Conservation (phyloP, 2,888 invertebrate genomes). For the Sarcophaga carnaria region DNA sequence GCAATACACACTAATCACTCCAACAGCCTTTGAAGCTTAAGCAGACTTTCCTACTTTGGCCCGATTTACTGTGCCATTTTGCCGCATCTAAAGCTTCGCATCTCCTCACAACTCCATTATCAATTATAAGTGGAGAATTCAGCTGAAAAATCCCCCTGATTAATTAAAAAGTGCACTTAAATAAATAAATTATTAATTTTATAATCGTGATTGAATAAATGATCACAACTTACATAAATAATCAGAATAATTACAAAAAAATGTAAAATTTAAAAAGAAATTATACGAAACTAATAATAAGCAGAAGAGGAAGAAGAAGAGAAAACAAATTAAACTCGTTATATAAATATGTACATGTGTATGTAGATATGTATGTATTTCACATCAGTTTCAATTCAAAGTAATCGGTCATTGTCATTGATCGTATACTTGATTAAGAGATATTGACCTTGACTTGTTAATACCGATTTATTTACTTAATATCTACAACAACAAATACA, state of each 20-base stretch:
- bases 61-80: too few species aligned
- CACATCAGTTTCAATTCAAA: slow-evolving; percentile 55
- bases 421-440: slow-evolving; percentile 64
- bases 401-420: slow-evolving; percentile 70
- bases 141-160: too few species aligned
- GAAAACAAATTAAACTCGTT: slow-evolving; percentile 26
- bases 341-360: neutral
- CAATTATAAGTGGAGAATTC: too few species aligned
- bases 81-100: too few species aligned
- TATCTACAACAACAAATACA: slow-evolving; percentile 12
- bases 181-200: slow-evolving; percentile 24
- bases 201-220: slow-evolving; percentile 42
- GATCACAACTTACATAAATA: slow-evolving; percentile 42
- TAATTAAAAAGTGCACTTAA: neutral
- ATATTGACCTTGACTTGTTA: slow-evolving; percentile 69
- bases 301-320: neutral
- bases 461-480: slow-evolving; percentile 65
- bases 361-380: neutral
- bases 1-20: too few species aligned
- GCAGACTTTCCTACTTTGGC: too few species aligned
- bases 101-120: too few species aligned
- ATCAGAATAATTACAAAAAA: neutral
- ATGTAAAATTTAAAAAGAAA: neutral
- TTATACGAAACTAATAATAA: neutral
- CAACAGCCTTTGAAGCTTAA: too few species aligned